phyloP scores from a whole-genome alignment of 2,888 invertebrate species.

The Diploptera punctata region DNA sequence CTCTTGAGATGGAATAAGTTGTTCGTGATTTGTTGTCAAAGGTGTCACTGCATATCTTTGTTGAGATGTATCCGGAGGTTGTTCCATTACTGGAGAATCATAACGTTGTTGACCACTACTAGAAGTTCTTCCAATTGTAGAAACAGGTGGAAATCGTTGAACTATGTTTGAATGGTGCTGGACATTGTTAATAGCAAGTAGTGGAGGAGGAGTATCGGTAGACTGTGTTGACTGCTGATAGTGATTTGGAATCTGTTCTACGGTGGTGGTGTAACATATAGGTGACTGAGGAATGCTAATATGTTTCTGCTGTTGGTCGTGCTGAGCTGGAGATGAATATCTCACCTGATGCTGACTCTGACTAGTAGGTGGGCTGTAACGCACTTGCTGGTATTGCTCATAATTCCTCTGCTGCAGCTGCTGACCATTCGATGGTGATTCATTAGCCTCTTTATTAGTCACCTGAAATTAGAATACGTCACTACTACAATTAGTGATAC shows the following conservation, averaged over 20 bases:
- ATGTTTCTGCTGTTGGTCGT: not conserved
- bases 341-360: conserved; percentile 8
- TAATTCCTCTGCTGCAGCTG: conserved; percentile 36
- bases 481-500: too few relatives aligned
- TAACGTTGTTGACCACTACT: not conserved
- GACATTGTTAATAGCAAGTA: conserved; percentile 30
- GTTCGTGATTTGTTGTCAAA: not conserved
- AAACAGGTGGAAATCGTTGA: conserved; percentile 10
- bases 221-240: conserved; percentile 29
- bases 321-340: conserved; percentile 24
- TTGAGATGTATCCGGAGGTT: not conserved
- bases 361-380: conserved; percentile 12
- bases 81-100: conserved; percentile 16
- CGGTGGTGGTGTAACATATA: not conserved
- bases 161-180: conserved; percentile 14
- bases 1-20: not conserved
- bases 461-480: not conserved
- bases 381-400: conserved; percentile 44
- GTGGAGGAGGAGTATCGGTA: conserved; percentile 33
- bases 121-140: not conserved
- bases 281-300: not conserved
- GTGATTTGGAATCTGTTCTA: conserved; percentile 19
- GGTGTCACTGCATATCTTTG: conserved; percentile 29
- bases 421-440: not conserved
- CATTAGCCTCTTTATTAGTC: not conserved